phyloP scores from a whole-genome alignment of 2,113 vertebrate species.

The Lagopus muta region DNA sequence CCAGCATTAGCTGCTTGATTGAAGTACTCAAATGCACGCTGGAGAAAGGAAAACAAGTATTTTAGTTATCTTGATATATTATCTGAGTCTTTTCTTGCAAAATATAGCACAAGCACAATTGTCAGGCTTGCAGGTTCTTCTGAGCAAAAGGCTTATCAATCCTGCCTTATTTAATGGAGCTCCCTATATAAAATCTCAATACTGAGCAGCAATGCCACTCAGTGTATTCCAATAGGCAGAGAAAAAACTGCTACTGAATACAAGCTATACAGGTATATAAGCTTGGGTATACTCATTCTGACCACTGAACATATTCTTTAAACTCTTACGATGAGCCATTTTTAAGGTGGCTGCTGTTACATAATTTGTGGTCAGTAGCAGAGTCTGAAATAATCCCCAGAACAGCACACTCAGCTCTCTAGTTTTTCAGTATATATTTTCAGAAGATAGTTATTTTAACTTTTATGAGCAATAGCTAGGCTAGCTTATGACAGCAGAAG shows the following conservation, averaged over 20 bases:
- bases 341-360: not conserved
- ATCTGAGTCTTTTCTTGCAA: not conserved
- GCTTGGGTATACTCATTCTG: not conserved
- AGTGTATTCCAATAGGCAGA: not conserved
- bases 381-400: not conserved
- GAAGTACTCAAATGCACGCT: constrained; percentile 99
- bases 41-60: constrained; percentile 15
- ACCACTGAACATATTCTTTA: not conserved
- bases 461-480: not conserved
- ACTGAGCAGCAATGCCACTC: not conserved
- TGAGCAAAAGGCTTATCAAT: not conserved
- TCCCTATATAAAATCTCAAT: accelerated
- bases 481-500: not conserved
- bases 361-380: not conserved
- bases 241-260: not conserved
- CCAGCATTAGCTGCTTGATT: constrained; percentile 97
- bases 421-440: not conserved
- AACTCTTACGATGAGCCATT: not conserved
- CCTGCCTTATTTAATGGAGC: not conserved
- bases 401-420: not conserved
- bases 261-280: not conserved
- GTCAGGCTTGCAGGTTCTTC: not conserved
- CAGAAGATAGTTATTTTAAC: not conserved
- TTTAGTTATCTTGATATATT: not conserved
- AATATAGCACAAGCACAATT: not conserved